Percentiles rank a stretch among this genome's conserved stretches.
These are phyloP conservation scores for Halichoeres trimaculatus DNA, from an alignment of 2,113 vertebrate genomes.

Conservation along the genomic window DNA sequence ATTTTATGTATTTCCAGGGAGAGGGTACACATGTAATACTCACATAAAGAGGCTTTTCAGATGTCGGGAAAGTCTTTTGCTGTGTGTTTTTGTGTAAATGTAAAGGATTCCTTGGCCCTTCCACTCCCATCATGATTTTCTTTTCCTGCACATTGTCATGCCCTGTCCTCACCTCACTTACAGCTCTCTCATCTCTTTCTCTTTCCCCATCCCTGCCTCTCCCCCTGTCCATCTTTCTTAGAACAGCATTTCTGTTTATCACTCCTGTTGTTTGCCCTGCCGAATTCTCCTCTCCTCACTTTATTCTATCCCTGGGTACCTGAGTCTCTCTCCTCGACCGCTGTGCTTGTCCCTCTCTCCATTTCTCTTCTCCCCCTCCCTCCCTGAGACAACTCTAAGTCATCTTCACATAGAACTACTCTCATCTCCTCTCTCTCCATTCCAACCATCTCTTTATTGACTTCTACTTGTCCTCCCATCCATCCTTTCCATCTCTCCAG, in stretches of 20 bases:
- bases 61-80: constrained; percentile 14
- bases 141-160: constrained; percentile 32
- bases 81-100: constrained; percentile 22
- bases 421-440: constrained; percentile 70
- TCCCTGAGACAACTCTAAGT: constrained; percentile 60
- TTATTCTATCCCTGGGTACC: constrained; percentile 42
- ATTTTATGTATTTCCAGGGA: constrained; percentile 51
- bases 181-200: constrained; percentile 26
- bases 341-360: constrained; percentile 11
- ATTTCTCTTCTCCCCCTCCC: background rate
- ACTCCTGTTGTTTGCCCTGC: constrained; percentile 11
- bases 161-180: constrained; percentile 31
- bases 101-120: constrained; percentile 7
- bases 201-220: background rate
- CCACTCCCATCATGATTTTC: constrained; percentile 18
- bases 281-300: constrained; percentile 41
- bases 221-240: constrained; percentile 22
- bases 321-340: constrained; percentile 28
- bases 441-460: constrained; percentile 77
- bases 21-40: constrained; percentile 21
- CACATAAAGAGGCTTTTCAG: constrained; percentile 12
- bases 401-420: constrained; percentile 69
- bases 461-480: constrained; percentile 78
- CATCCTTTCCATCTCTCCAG: constrained; percentile 76
- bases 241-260: constrained; percentile 47